Evolutionary conservation across 2,888 invertebrate genomes (phyloP).

Genomic region (Thymelicus lineola): DNA sequence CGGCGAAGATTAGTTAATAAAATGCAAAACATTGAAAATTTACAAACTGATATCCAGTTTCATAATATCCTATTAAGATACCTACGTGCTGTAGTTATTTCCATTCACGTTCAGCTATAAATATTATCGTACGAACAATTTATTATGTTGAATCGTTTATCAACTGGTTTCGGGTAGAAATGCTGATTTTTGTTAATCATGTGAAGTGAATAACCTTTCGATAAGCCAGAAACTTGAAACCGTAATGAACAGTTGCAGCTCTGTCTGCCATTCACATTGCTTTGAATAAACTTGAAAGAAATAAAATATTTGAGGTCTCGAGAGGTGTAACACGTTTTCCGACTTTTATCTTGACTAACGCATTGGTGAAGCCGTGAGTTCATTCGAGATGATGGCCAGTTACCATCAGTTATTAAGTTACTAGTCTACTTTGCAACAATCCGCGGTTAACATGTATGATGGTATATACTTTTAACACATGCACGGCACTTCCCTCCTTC

Average conservation of each 20-base stretch:
- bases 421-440: too few species aligned
- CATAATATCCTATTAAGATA: constrained; percentile 29
- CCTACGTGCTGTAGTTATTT: constrained; percentile 8
- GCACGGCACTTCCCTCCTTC: too few species aligned
- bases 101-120: constrained; percentile 24
- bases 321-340: too few species aligned
- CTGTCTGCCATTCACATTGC: too few species aligned
- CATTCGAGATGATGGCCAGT: too few species aligned
- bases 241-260: background rate
- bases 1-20: constrained; percentile 22
- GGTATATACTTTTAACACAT: too few species aligned
- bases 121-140: constrained; percentile 6
- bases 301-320: too few species aligned
- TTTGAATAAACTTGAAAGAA: too few species aligned
- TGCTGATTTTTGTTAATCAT: constrained; percentile 5
- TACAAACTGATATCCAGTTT: constrained; percentile 32
- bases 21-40: constrained; percentile 32
- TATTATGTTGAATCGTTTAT: background rate
- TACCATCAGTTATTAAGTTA: too few species aligned
- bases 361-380: too few species aligned
- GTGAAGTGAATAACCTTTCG: background rate
- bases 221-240: background rate
- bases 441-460: too few species aligned
- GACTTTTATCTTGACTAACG: too few species aligned
- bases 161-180: background rate